A percentile compares a stretch with the other conserved stretches of the same genome.
Evolutionary conservation across 2,113 vertebrate species (phyloP).

Genomic region (Datnioides undecimradiatus): DNA sequence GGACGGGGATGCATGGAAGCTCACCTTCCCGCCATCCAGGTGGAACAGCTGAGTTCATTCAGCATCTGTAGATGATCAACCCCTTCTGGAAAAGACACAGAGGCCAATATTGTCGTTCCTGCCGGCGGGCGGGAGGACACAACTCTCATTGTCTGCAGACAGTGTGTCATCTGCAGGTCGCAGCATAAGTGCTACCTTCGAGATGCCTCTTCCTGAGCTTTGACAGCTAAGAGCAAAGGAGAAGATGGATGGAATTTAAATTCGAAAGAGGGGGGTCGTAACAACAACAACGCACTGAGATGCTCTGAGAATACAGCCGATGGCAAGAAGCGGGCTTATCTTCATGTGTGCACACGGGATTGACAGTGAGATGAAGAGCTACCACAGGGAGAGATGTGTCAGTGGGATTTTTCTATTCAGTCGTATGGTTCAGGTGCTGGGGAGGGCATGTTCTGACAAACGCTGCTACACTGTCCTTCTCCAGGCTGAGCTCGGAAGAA

Average conservation of each 20-base stretch:
- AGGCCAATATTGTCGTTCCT: not conserved
- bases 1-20: too few relatives aligned
- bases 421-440: conserved; percentile 17
- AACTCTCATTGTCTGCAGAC: not conserved
- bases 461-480: not conserved
- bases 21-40: not conserved
- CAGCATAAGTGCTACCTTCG: conserved; percentile 27
- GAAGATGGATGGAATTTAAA: conserved; percentile 63
- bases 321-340: conserved; percentile 39
- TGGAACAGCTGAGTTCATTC: not conserved
- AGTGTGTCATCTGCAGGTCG: conserved; percentile 21
- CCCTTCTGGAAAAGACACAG: not conserved
- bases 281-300: conserved; percentile 19
- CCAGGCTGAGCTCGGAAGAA: not conserved
- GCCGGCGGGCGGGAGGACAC: not conserved
- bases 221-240: conserved; percentile 36
- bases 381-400: conserved; percentile 32
- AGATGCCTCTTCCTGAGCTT: conserved; percentile 45
- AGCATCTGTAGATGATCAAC: not conserved
- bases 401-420: conserved; percentile 45
- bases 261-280: not conserved
- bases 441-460: conserved; percentile 66
- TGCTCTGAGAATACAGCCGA: not conserved
- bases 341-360: conserved; percentile 65
- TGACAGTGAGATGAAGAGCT: conserved; percentile 3